phyloP scores from a whole-genome alignment of 2,113 vertebrate species.

The Tursiops truncatus region DNA sequence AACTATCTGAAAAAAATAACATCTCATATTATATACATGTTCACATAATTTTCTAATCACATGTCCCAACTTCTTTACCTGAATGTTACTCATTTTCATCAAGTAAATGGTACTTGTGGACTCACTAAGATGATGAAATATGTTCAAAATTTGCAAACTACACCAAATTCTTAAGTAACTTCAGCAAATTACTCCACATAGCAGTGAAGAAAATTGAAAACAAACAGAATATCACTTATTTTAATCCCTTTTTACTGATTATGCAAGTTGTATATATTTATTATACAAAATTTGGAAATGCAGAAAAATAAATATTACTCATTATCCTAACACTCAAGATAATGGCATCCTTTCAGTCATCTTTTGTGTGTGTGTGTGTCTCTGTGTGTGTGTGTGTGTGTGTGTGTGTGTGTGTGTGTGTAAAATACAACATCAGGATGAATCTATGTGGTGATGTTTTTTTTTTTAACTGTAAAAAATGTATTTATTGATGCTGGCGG shows the following conservation, averaged over 20 bases:
- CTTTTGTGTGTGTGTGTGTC: neutral
- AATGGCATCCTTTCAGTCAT: neutral
- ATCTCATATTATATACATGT: neutral
- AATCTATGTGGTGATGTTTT: neutral
- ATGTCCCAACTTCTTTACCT: neutral
- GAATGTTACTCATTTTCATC: neutral
- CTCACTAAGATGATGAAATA: neutral
- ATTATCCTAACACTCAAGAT: neutral
- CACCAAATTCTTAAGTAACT: neutral
- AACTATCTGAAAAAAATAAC: neutral
- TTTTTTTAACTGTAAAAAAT: constrained; percentile 44
- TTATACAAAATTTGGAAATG: neutral
- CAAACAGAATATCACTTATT: neutral
- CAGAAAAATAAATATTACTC: neutral
- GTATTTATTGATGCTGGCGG: constrained; percentile 55
- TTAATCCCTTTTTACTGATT: neutral
- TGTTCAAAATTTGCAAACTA: neutral
- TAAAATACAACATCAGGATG: neutral
- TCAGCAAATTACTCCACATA: neutral
- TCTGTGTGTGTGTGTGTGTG: neutral
- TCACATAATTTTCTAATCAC: neutral
- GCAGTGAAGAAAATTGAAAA: neutral
- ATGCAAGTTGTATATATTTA: neutral
- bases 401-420: neutral
- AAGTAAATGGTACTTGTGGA: neutral